phyloP scores from a whole-genome alignment of 2,888 invertebrate species.

The Netelia inedita region DNA sequence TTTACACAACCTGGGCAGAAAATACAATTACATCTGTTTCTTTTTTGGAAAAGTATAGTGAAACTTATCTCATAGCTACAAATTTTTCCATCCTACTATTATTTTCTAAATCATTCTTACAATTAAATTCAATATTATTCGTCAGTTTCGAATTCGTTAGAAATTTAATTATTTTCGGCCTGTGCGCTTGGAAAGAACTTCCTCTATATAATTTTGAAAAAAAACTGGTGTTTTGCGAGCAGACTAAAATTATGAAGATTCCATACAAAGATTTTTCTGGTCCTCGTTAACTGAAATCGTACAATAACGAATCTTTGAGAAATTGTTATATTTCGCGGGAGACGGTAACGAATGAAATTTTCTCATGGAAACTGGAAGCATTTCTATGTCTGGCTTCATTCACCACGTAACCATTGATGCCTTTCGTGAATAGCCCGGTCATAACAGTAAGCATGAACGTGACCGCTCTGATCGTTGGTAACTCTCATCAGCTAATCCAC shows the following conservation, averaged over 20 bases:
- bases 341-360: slow-evolving; percentile 12
- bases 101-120: no score
- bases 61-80: not conserved
- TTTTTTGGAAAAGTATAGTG: slow-evolving; percentile 8
- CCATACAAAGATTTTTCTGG: not conserved
- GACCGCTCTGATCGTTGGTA: slow-evolving; percentile 48
- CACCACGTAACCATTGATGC: slow-evolving; percentile 5
- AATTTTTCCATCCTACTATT: no score
- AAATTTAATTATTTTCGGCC: no score
- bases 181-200: no score
- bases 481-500: slow-evolving; percentile 58
- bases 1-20: slow-evolving; percentile 3
- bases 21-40: not conserved
- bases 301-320: not conserved
- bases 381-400: slow-evolving; percentile 39
- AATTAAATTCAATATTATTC: no score
- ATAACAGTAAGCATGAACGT: slow-evolving; percentile 51
- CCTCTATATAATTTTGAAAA: no score
- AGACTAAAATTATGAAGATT: not conserved
- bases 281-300: not conserved
- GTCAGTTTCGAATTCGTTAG: no score
- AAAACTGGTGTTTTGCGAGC: no score
- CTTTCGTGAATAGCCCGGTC: slow-evolving; percentile 38
- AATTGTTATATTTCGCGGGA: slow-evolving; percentile 19
- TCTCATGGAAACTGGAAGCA: not conserved